Conservation (phyloP, 2,888 invertebrate genomes). For the Ophion ellenae region DNA sequence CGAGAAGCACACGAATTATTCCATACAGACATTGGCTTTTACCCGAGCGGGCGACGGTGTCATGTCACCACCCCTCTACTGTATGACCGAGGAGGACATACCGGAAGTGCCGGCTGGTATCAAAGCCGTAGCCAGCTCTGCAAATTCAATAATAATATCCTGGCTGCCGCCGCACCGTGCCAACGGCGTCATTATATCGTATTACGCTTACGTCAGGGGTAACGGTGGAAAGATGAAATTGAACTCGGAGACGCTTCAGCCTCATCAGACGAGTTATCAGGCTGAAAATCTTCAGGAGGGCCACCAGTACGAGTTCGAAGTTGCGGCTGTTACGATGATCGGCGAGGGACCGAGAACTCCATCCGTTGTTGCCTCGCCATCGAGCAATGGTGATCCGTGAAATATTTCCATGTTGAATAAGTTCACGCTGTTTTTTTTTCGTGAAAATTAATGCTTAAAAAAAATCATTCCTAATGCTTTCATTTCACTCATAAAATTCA, state of each 20-base stretch:
- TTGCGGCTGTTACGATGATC: constrained; percentile 82
- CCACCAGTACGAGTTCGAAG: constrained; percentile 83
- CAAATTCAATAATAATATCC: constrained; percentile 93
- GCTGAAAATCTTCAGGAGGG: constrained; percentile 82
- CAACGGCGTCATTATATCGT: constrained; percentile 87
- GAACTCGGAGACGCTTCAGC: constrained; percentile 76
- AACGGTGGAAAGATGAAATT: constrained; percentile 80
- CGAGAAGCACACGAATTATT: constrained; percentile 95
- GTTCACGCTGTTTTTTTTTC: too few species aligned
- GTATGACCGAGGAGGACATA: constrained; percentile 95
- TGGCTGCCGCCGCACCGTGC: constrained; percentile 94
- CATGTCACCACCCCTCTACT: constrained; percentile 92
- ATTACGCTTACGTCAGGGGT: constrained; percentile 80
- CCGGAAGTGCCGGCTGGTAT: constrained; percentile 96
- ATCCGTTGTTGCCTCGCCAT: constrained; percentile 83
- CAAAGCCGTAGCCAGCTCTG: constrained; percentile 94
- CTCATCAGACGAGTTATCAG: constrained; percentile 81
- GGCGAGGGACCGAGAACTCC: constrained; percentile 83
- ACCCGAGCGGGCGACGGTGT: constrained; percentile 96
- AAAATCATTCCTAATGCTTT: too few species aligned
- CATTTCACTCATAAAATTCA: too few species aligned
- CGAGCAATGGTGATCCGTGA: constrained; percentile 80
- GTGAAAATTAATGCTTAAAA: too few species aligned
- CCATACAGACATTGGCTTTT: constrained; percentile 94
- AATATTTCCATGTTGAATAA: neutral